Evolutionary conservation across 2,888 invertebrate genomes (phyloP), one percentile per base, ranked within the genome.

Genomic region (Sarcophaga carnaria): DNA sequence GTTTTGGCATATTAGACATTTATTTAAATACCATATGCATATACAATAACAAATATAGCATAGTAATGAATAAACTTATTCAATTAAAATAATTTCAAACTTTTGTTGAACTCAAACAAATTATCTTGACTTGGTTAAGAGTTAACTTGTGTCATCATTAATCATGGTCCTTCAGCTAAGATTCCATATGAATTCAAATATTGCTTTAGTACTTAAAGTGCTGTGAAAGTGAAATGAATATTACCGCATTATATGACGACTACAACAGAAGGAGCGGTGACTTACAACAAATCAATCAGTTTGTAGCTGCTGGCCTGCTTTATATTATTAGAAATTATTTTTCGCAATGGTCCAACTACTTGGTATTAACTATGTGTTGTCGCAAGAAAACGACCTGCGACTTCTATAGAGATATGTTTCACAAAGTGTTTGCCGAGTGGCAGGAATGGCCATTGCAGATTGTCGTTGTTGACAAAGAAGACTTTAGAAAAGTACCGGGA

Each of bases 371-470:
- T 0, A 54, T 92, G 0, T 90, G 89, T 59, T 91, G 91, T 60
- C 88, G 90, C 4, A 83, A 88, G 25, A 74, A 84, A 17, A 86
- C 89, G 5, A 89, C 89, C 0, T 89, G 89, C 80, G 89, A 89
- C n/a, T 92, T 91, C 78, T 92, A 90, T 79, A 90, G 90, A 75
- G 89, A 91, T 60, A 85, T 92, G 80, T 85, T 91, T 86, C 88
- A 86, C 74, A 81, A 88, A 1, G 69, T 91, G 11, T 91, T 91
- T 66, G 85, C 80, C 22, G 80, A 75, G n/a, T 90, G 90, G 90
- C 88, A 89, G 59, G 82, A 89, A 6, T 88, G 62, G 60, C 69
- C 82, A 1, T 63, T 91, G 0, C 91, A 91, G 82, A 90, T 92
- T 22, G 89, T 91, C 2, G 85, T 85, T 4, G 89, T 90, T 27